These are phyloP conservation scores for Agriopis aurantiaria DNA, from an alignment of 2,888 invertebrate genomes.

Conservation along the genomic window DNA sequence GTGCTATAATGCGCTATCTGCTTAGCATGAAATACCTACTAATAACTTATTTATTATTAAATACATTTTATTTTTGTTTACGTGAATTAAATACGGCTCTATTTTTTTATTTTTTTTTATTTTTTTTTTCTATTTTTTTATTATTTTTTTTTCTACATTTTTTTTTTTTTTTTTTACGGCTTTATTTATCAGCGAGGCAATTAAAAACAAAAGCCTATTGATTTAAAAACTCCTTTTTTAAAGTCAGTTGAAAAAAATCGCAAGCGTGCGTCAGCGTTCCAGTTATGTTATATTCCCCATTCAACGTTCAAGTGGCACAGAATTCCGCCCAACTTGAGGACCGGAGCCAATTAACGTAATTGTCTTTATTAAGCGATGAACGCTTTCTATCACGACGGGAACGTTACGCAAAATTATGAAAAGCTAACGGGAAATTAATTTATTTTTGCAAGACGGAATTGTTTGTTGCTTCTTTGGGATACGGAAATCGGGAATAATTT, in stretches of 20 bases:
- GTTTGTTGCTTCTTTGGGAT: neutral
- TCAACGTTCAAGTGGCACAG: constrained; percentile 62
- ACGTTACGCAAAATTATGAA: constrained; percentile 57
- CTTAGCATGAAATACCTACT: no score
- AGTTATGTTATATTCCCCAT: constrained; percentile 60
- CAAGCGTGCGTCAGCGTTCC: constrained; percentile 33
- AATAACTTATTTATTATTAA: no score
- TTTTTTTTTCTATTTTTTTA: no score
- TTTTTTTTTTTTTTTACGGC: no score
- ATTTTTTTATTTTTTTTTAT: no score
- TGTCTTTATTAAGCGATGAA: constrained; percentile 71
- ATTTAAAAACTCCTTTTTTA: no score
- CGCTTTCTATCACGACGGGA: constrained; percentile 66
- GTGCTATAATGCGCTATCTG: no score
- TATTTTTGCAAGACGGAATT: constrained; percentile 7
- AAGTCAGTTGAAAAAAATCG: neutral
- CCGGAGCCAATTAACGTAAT: constrained; percentile 70
- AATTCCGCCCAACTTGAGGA: constrained; percentile 64
- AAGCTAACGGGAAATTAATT: constrained; percentile 35
- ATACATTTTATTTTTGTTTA: no score
- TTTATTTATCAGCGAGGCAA: no score
- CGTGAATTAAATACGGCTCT: no score
- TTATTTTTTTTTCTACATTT: no score
- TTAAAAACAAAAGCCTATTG: no score
- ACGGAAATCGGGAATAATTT: neutral